Conservation (phyloP, 1,140 invertebrate species). For the Pseudobourletiella spinata region DNA sequence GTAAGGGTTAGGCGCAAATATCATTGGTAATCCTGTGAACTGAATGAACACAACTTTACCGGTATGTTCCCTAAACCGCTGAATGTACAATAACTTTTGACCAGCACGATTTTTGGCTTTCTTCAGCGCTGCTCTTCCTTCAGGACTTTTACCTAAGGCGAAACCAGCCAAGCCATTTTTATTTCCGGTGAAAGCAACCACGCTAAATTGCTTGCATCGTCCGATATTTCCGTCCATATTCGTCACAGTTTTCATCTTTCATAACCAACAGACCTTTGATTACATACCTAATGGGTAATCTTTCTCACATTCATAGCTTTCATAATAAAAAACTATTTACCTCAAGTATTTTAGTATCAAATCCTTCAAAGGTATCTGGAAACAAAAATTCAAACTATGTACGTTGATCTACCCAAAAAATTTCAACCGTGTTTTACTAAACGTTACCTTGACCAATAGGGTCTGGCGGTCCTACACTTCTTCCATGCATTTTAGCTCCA, state of each 20-base stretch:
- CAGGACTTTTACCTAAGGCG: slow-evolving; percentile 58
- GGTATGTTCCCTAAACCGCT: slow-evolving; percentile 73
- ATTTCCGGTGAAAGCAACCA: slow-evolving; percentile 77
- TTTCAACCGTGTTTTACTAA: too few species aligned
- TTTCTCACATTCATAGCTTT: too few species aligned
- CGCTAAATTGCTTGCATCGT: slow-evolving; percentile 55
- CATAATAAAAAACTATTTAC: too few species aligned
- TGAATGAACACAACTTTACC: slow-evolving; percentile 45
- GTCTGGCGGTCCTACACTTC: slow-evolving; percentile 78
- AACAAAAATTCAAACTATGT: slow-evolving; percentile 29
- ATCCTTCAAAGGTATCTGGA: slow-evolving; percentile 74
- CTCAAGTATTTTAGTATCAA: slow-evolving; percentile 78
- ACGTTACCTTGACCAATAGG: slow-evolving; percentile 59
- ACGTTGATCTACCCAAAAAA: too few species aligned
- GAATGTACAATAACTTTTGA: slow-evolving; percentile 73
- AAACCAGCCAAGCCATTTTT: slow-evolving; percentile 77
- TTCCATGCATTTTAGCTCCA: slow-evolving; percentile 67
- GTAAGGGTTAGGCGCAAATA: slow-evolving; percentile 13
- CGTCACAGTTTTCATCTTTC: slow-evolving; percentile 57
- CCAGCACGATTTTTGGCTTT: slow-evolving; percentile 77
- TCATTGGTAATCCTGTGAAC: background rate
- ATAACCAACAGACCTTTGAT: too few species aligned
- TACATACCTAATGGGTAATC: background rate
- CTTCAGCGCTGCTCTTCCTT: slow-evolving; percentile 53
- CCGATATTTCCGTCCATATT: slow-evolving; percentile 82